Evolutionary conservation across 2,888 invertebrate species (phyloP).

Genomic region (Capitulum mitella): DNA sequence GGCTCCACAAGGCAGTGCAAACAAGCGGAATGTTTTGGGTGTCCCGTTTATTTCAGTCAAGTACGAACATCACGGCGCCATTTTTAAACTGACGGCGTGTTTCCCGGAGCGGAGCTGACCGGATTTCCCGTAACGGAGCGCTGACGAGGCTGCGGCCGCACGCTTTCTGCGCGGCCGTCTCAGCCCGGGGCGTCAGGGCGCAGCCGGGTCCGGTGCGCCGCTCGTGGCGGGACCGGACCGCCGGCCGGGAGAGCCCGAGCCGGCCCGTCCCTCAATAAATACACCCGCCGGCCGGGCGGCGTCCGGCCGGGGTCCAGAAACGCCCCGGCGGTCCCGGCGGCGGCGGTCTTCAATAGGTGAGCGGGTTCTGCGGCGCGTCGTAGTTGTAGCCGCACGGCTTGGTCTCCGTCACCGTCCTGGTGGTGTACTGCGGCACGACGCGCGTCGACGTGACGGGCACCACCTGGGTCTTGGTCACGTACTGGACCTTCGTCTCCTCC

Average conservation of each 20-base stretch:
- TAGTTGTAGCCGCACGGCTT: constrained; percentile 10
- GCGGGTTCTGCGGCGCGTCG: neutral
- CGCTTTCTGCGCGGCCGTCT: no score
- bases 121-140: no score
- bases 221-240: no score
- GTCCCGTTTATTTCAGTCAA: no score
- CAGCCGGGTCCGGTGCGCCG: no score
- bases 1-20: no score
- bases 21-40: no score
- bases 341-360: neutral
- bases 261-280: neutral
- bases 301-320: neutral
- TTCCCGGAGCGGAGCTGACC: no score
- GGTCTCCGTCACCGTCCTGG: neutral
- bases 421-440: neutral
- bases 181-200: no score
- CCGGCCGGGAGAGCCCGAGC: neutral
- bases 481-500: neutral
- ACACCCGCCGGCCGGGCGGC: neutral
- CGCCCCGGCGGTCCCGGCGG: neutral
- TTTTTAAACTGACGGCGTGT: no score
- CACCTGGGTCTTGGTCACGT: neutral
- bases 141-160: no score
- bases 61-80: no score
- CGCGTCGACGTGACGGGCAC: neutral